Evolutionary conservation across 2,888 invertebrate species (phyloP).

Genomic region (Archaeoteleia sp.): DNA sequence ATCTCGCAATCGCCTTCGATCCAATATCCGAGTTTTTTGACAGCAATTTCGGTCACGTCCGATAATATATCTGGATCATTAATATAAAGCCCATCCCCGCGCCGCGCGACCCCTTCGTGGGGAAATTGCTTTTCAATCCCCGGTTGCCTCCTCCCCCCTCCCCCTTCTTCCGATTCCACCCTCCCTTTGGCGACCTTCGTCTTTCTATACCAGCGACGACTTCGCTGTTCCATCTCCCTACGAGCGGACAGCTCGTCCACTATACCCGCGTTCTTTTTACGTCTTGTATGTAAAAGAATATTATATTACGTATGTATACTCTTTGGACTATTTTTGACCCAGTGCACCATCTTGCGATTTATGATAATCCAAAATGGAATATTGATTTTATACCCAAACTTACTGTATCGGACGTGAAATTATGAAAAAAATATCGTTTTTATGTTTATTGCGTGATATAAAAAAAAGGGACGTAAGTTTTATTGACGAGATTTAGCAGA

Average conservation of each 20-base stretch:
- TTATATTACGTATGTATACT: slow-evolving; percentile 35
- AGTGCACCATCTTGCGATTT: slow-evolving; percentile 39
- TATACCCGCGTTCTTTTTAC: slow-evolving; percentile 6
- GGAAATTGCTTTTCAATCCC: slow-evolving; percentile 76
- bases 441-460: too few relatives aligned
- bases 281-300: slow-evolving; percentile 46
- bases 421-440: slow-evolving; percentile 16
- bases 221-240: slow-evolving; percentile 30
- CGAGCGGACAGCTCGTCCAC: slow-evolving; percentile 40
- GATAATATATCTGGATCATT: slow-evolving; percentile 76
- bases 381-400: slow-evolving; percentile 42
- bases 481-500: too few relatives aligned
- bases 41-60: slow-evolving; percentile 76
- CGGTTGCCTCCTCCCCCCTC: slow-evolving; percentile 64
- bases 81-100: slow-evolving; percentile 73
- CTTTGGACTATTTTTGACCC: slow-evolving; percentile 40
- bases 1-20: slow-evolving; percentile 75
- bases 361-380: slow-evolving; percentile 49
- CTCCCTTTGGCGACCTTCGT: slow-evolving; percentile 48
- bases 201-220: slow-evolving; percentile 36
- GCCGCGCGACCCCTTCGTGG: slow-evolving; percentile 66
- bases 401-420: slow-evolving; percentile 32
- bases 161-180: slow-evolving; percentile 55
- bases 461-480: too few relatives aligned
- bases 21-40: slow-evolving; percentile 76